Conservation (phyloP, 2,113 vertebrate species). For the Merops nubicus region DNA sequence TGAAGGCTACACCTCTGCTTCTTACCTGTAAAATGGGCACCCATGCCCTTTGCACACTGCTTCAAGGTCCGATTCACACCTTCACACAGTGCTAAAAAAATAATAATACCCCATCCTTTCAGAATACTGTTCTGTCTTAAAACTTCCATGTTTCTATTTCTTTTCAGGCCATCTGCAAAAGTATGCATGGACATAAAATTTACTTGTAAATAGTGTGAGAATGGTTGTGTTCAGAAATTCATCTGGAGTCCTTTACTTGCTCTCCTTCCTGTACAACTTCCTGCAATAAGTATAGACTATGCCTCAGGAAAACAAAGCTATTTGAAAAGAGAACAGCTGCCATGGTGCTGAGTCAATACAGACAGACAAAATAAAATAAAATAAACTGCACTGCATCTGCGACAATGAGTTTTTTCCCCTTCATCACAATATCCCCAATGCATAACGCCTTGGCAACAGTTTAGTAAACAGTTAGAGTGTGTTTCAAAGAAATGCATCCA, state of each 20-base stretch:
- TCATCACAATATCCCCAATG: constrained; percentile 12
- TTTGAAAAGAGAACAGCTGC: constrained; percentile 70
- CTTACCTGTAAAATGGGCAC: not conserved
- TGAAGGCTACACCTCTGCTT: not conserved
- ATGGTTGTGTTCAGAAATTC: constrained; percentile 26
- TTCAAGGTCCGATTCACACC: not conserved
- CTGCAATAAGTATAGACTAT: constrained; percentile 56
- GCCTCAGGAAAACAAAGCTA: constrained; percentile 68
- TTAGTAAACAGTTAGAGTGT: constrained; percentile 30
- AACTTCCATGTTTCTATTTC: not conserved
- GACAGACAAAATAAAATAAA: constrained; percentile 64
- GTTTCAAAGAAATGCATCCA: constrained; percentile 54
- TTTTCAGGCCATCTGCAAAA: constrained; percentile 10
- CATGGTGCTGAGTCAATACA: constrained; percentile 69
- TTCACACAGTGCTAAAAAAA: not conserved
- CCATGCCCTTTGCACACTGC: not conserved
- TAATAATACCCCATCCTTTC: not conserved
- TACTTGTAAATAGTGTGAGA: not conserved
- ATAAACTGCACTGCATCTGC: constrained; percentile 49
- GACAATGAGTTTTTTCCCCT: constrained; percentile 14
- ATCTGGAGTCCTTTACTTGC: constrained; percentile 49
- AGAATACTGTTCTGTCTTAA: not conserved
- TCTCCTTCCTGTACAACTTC: constrained; percentile 38
- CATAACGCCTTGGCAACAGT: not conserved
- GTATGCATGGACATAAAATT: not conserved